Percentiles rank a stretch among this genome's conserved stretches.
Conservation (phyloP, 2,888 invertebrate genomes). For the Polyommatus icarus region DNA sequence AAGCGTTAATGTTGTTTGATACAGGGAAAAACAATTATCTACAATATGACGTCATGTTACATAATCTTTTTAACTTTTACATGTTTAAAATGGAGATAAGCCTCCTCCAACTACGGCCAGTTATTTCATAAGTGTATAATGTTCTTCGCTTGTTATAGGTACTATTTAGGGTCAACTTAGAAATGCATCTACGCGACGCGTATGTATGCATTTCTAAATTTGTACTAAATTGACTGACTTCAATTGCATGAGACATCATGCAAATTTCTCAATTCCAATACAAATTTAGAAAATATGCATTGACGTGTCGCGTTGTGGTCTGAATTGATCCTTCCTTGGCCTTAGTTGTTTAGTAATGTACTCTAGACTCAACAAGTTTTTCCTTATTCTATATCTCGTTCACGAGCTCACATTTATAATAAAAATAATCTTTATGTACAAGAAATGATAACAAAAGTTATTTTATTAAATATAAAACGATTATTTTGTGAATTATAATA, state of each 20-base stretch:
- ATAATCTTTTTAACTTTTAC: neutral
- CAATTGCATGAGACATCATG: no score
- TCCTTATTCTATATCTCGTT: neutral
- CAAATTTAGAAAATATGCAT: no score
- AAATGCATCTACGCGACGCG: no score
- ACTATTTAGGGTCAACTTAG: no score
- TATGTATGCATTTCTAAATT: no score
- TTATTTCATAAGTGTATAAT: neutral
- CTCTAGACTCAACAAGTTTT: no score
- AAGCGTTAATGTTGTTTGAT: neutral
- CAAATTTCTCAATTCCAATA: no score
- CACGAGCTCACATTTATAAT: neutral
- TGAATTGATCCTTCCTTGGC: no score
- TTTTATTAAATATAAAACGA: neutral
- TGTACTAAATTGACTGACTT: no score
- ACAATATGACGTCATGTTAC: neutral
- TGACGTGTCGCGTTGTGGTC: no score
- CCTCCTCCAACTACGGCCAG: neutral
- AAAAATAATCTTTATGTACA: neutral
- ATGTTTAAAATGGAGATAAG: neutral
- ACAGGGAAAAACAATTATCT: neutral
- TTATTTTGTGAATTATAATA: neutral
- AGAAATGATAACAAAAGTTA: neutral
- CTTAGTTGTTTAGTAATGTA: no score
- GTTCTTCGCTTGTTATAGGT: no score